Evolutionary conservation across 2,797 vertebrate genomes (phyloP).

Genomic region (Holocentrus rufus): DNA sequence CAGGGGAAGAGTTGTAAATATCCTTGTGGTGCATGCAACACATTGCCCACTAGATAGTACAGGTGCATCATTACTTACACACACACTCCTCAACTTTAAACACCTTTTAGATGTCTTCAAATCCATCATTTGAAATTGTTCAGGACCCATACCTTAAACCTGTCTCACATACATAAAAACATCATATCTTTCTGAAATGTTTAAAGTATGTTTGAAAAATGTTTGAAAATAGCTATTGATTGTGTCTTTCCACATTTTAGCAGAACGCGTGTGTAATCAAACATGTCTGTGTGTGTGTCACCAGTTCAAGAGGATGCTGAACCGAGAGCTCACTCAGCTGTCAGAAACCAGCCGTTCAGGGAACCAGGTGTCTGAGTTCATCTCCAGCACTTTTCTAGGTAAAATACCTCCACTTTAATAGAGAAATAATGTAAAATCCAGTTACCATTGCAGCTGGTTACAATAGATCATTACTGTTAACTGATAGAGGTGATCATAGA

Average conservation of each 20-base stretch:
- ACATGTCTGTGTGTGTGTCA: slow-evolving; percentile 37
- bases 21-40: not conserved
- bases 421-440: too few relatives aligned
- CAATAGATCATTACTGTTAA: too few relatives aligned
- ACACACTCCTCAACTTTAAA: too few relatives aligned
- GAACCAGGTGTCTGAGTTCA: slow-evolving; percentile 96
- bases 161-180: too few relatives aligned
- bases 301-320: slow-evolving; percentile 97
- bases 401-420: slow-evolving; percentile 42
- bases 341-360: slow-evolving; percentile 94
- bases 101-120: not conserved
- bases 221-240: not conserved
- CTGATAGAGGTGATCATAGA: too few relatives aligned
- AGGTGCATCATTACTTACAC: not conserved
- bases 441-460: too few relatives aligned
- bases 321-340: slow-evolving; percentile 90
- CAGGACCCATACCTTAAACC: too few relatives aligned
- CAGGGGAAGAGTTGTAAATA: not conserved
- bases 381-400: slow-evolving; percentile 94
- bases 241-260: not conserved
- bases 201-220: too few relatives aligned
- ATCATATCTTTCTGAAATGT: too few relatives aligned
- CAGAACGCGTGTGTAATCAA: slow-evolving; percentile 10
- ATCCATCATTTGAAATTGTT: not conserved
- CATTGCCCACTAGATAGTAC: not conserved